These are phyloP conservation scores for Euspilapteryx auroguttella DNA, from an alignment of 2,888 invertebrate genomes.

Conservation along the genomic window DNA sequence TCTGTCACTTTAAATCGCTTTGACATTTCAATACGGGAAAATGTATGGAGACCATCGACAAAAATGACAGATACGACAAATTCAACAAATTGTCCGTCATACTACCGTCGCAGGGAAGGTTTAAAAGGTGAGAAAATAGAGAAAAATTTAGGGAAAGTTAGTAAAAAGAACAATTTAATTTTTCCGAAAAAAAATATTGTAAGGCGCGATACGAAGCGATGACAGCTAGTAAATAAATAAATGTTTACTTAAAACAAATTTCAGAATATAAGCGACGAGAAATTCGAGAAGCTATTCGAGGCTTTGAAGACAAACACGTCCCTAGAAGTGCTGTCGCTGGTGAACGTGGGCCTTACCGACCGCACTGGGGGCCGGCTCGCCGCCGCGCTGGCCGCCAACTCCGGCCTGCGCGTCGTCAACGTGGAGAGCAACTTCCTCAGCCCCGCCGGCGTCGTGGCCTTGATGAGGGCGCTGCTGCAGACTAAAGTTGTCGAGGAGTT, in stretches of 20 bases:
- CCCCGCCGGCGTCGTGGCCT: constrained; percentile 81
- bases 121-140: too few species aligned
- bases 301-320: constrained; percentile 88
- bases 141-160: too few species aligned
- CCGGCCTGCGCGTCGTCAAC: constrained; percentile 80
- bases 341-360: constrained; percentile 93
- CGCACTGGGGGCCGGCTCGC: constrained; percentile 80
- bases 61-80: too few species aligned
- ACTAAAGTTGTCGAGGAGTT: constrained; percentile 91
- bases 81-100: too few species aligned
- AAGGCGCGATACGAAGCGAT: too few species aligned
- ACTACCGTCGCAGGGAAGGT: too few species aligned
- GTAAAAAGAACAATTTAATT: too few species aligned
- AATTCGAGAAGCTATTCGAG: constrained; percentile 86
- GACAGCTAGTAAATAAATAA: too few species aligned
- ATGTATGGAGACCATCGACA: too few species aligned
- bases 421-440: constrained; percentile 98
- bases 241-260: background rate
- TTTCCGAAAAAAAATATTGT: too few species aligned
- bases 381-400: constrained; percentile 80
- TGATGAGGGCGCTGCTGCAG: constrained; percentile 84
- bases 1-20: too few species aligned
- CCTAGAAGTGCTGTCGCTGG: constrained; percentile 87
- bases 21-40: too few species aligned
- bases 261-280: constrained; percentile 95